Evolutionary conservation across 2,888 invertebrate genomes (phyloP).

Genomic region (Argyresthia albistria): DNA sequence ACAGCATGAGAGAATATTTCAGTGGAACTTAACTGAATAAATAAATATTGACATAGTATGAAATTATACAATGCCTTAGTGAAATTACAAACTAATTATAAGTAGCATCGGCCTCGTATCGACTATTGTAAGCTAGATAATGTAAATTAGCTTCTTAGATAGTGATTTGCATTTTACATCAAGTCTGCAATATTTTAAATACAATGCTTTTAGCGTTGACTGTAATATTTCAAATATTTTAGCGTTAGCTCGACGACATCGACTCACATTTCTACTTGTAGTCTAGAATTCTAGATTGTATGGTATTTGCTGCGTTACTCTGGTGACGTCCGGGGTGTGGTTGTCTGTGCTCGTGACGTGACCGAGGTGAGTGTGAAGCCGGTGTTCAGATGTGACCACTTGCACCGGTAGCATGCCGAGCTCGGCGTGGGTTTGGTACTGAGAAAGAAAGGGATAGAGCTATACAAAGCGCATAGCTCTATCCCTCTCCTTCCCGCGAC

Average conservation of each 20-base stretch:
- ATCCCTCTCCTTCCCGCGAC: no score
- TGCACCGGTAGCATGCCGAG: no score
- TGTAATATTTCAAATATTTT: not conserved
- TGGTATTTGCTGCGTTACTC: constrained; percentile 15
- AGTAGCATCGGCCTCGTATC: constrained; percentile 1
- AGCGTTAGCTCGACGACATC: constrained; percentile 2
- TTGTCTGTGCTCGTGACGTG: not conserved
- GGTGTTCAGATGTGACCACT: no score
- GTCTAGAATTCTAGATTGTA: constrained; percentile 9
- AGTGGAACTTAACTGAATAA: not conserved
- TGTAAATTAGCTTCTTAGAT: not conserved
- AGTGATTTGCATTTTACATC: constrained; percentile 2
- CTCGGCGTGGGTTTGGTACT: no score
- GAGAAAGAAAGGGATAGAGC: no score
- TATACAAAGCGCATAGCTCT: no score
- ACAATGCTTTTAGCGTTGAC: not conserved
- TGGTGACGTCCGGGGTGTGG: constrained; percentile 10
- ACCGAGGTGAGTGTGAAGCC: no score
- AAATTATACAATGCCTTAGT: constrained; percentile 2
- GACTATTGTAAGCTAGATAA: not conserved
- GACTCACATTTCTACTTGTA: constrained; percentile 12
- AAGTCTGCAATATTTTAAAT: not conserved
- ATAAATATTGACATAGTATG: not conserved
- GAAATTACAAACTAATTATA: constrained; percentile 3
- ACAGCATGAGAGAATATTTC: no score